Evolutionary conservation across 1,140 invertebrate species (phyloP), one percentile per base, ranked within the genome.

Genomic region (Drosophila oshimai): DNA sequence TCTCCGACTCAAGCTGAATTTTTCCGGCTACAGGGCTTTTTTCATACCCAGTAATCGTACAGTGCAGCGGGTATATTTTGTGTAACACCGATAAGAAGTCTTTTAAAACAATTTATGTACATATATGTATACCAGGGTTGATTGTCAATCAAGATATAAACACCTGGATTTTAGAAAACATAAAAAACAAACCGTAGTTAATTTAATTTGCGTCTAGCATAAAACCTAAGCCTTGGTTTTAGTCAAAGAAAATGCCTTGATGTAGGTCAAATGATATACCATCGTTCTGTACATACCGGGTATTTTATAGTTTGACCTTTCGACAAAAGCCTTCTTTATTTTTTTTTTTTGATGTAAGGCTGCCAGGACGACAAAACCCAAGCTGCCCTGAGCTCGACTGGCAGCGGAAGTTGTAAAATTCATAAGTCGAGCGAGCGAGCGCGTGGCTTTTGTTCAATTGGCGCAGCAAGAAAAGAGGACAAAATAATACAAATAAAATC

Each of bases 401-500:
- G 53, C 79, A 86, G 58, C 81, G 75, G 72, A 84, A 84, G 81
- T 84, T 84, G 80, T 84, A 84, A 80, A 84, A 86, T 86, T 86
- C 80, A 84, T 84, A 84, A 84, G 79, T 80, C 81, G 80, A 49
- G 80, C 34, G 34, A 37, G 33, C 57, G 46, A 46, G 72, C 67
- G 67, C 67, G 67, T 81, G 72, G 78, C 77, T 76, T 81, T 64
- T 76, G 77, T 84, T 51, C 80, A 86, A 86, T 84, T 86, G 80
- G 53, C 78, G 61, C 80, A 86, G 64, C 81, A 73, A 61, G 57
- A 39, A 70, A 26, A 42, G n/a, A 15, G 36, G 13, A 15, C 17
- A 53, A 61, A 58, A 37, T 24, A 47, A 42, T 47, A 45, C 33
- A 39, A 57, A 50, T 34, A 17, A 33, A 15, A 71, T 7, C 24